Percentiles rank a stretch among this genome's conserved stretches.
These are phyloP conservation scores for Neodontobutis hainanensis DNA, from an alignment of 2,113 vertebrate species.

Conservation along the genomic window DNA sequence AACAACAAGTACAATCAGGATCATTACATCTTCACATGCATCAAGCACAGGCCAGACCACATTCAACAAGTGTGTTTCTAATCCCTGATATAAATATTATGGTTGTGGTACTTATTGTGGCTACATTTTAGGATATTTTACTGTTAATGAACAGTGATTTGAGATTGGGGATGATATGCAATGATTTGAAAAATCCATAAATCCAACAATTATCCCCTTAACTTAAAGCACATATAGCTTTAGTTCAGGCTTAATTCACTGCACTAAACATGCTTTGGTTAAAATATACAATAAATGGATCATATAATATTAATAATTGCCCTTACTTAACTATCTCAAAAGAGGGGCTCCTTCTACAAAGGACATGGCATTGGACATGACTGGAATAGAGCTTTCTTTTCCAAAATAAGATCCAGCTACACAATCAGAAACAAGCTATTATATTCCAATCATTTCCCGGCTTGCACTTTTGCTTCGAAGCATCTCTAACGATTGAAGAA, in stretches of 20 bases:
- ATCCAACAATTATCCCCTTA: too few relatives aligned
- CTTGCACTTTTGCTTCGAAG: slow-evolving; percentile 32
- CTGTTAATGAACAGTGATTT: too few relatives aligned
- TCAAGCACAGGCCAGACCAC: slow-evolving; percentile 44
- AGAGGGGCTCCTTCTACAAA: slow-evolving; percentile 47
- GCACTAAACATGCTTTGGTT: slow-evolving; percentile 21
- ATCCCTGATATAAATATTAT: neutral
- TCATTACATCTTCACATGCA: slow-evolving; percentile 51
- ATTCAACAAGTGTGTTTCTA: neutral
- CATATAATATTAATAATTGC: slow-evolving; percentile 48
- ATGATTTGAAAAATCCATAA: too few relatives aligned
- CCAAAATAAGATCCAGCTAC: neutral
- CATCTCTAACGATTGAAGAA: neutral
- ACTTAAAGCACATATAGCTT: slow-evolving; percentile 19
- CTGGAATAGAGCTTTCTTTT: slow-evolving; percentile 42
- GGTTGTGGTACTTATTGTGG: slow-evolving; percentile 16
- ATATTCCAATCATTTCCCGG: slow-evolving; percentile 57
- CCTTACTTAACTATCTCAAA: slow-evolving; percentile 37
- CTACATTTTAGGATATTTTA: slow-evolving; percentile 5
- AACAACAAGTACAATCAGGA: slow-evolving; percentile 21
- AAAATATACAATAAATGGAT: slow-evolving; percentile 55
- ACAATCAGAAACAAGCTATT: slow-evolving; percentile 1
- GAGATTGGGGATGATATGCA: too few relatives aligned
- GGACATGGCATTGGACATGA: slow-evolving; percentile 55
- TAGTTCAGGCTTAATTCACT: slow-evolving; percentile 25